Conservation (phyloP, 2,113 vertebrate genomes). For the Sorex araneus region DNA sequence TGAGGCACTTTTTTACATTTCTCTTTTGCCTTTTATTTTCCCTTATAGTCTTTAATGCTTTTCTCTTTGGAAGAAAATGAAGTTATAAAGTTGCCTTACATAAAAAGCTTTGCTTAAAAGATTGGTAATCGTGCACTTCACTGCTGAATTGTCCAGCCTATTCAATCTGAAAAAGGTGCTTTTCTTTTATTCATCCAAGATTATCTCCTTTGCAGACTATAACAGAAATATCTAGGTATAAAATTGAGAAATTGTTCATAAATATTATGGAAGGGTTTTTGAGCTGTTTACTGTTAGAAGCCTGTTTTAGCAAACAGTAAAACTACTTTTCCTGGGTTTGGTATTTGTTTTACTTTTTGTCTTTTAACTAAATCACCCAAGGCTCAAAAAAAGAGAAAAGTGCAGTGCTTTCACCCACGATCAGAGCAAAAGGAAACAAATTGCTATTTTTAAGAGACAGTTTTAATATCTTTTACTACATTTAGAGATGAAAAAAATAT, state of each 20-base stretch:
- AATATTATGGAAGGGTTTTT: slow-evolving; percentile 78
- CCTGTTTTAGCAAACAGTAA: slow-evolving; percentile 75
- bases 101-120: slow-evolving; percentile 80
- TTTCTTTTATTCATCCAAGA: slow-evolving; percentile 69
- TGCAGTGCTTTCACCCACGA: slow-evolving; percentile 37
- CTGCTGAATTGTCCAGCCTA: slow-evolving; percentile 69
- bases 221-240: slow-evolving; percentile 80
- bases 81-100: slow-evolving; percentile 79
- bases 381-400: slow-evolving; percentile 53
- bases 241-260: slow-evolving; percentile 80
- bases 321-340: slow-evolving; percentile 10
- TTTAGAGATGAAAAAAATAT: neutral
- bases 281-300: slow-evolving; percentile 74
- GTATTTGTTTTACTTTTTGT: slow-evolving; percentile 53
- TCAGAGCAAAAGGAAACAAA: slow-evolving; percentile 70
- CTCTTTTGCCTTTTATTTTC: slow-evolving; percentile 78
- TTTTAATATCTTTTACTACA: slow-evolving; percentile 71
- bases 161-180: slow-evolving; percentile 65
- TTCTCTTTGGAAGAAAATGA: slow-evolving; percentile 77
- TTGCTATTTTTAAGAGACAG: slow-evolving; percentile 56
- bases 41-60: slow-evolving; percentile 71
- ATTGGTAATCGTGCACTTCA: slow-evolving; percentile 69
- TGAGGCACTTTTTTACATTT: slow-evolving; percentile 60
- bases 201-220: slow-evolving; percentile 67
- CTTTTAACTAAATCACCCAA: slow-evolving; percentile 72